Evolutionary conservation across 2,888 invertebrate species (phyloP).

Genomic region (Strigamia transsilvanica): DNA sequence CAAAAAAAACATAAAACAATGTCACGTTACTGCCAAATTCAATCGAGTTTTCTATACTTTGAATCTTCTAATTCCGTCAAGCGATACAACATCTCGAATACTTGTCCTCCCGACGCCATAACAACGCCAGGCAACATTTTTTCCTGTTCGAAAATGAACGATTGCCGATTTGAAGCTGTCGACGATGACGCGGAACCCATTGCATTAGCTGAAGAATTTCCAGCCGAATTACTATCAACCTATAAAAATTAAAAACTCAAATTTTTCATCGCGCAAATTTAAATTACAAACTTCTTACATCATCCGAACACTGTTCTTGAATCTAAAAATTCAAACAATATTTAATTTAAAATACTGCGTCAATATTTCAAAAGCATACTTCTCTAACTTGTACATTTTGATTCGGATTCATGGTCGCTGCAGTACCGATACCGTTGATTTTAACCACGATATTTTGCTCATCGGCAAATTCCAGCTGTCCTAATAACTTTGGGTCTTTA

Average conservation of each 20-base stretch:
- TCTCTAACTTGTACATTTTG: conserved; percentile 58
- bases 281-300: background rate
- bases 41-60: conserved; percentile 60
- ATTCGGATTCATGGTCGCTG: conserved; percentile 38
- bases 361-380: conserved; percentile 50
- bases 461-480: conserved; percentile 64
- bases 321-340: conserved; percentile 1
- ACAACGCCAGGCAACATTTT: conserved; percentile 67
- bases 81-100: conserved; percentile 66
- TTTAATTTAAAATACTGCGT: background rate
- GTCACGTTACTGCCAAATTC: background rate
- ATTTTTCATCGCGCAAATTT: background rate
- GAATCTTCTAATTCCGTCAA: conserved; percentile 65
- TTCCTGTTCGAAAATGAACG: conserved; percentile 64
- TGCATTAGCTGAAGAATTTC: conserved; percentile 30
- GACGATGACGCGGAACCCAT: conserved; percentile 50
- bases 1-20: background rate
- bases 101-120: conserved; percentile 66
- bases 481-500: conserved; percentile 64
- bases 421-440: conserved; percentile 54
- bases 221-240: conserved; percentile 50
- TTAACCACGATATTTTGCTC: conserved; percentile 60
- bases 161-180: conserved; percentile 59
- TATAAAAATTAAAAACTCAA: conserved; percentile 23
- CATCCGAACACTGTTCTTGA: conserved; percentile 16